Base-by-base conservation (phyloP, 1,140 invertebrate species). In the Thaumetopoea pityocampa region DNA sequence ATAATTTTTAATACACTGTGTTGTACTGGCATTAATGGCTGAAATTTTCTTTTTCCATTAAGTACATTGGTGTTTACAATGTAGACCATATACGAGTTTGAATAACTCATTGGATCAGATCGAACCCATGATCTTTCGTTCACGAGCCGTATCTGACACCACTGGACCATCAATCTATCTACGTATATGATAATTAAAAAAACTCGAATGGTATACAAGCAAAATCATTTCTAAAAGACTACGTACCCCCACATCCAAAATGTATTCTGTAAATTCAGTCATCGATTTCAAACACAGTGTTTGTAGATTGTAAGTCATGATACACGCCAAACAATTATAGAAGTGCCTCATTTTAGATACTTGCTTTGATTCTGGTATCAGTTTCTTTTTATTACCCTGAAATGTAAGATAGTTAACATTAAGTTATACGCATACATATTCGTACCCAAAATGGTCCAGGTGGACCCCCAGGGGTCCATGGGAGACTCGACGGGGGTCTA, bases 231-330 rank as follows among this genome's bases (percentile, higher is more conserved):
- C 10, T 28, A 28, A 14, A 14, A 27, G 8, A 8, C 1, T 16
- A 51, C 87, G 86, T 88, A 96, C 94, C 57, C 89, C 88, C 58
- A 91, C 89, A 67, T 94, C 91, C 27, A 89, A 85, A 7, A 97
- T 87, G 52, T 93, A 94, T 37, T 94, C 82, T 2, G 92, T 90
- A 60, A 90, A 97, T 42, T 95, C 92, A 27, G 89, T 80, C 38
- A 96, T 88, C 5, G 94, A 96, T 51, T 91, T 89, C n/a, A 95
- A 77, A 47, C 92, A 93, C 15, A 96, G 72, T 14, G 88, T 88
- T 73, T 95, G 93, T 11, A 97, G 77, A 59, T 96, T 93, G 51
- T 91, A 90, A 3, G 94, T 93, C 95, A 97, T 97, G 9, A 97
- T 85, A 8, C 91, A 91, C 3, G 93, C 91, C 1, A 96, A 88